phyloP scores from a whole-genome alignment of 2,888 invertebrate genomes.

The Galerucella pusilla region DNA sequence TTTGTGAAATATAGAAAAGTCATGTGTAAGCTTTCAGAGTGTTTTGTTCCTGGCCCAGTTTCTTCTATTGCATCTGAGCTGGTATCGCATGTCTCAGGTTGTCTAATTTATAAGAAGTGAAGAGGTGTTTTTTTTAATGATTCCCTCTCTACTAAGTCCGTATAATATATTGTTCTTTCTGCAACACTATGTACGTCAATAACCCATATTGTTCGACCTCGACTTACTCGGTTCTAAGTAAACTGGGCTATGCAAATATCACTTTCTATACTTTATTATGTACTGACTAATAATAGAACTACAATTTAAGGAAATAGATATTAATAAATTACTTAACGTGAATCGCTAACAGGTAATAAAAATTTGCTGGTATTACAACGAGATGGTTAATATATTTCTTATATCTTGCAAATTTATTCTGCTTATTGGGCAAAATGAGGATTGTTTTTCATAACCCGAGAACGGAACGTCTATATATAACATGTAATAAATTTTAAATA shows the following conservation, averaged over 20 bases:
- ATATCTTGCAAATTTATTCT: background rate
- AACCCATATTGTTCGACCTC: conserved; percentile 4
- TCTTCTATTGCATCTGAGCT: too few species aligned
- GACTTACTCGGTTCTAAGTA: background rate
- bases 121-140: too few species aligned
- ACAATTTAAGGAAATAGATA: background rate
- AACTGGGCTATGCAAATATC: background rate
- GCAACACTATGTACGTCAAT: background rate
- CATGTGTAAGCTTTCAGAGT: too few species aligned
- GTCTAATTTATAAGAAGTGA: too few species aligned
- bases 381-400: too few species aligned
- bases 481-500: background rate
- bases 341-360: background rate
- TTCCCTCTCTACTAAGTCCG: too few species aligned
- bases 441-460: background rate
- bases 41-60: too few species aligned
- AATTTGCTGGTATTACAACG: background rate
- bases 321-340: background rate
- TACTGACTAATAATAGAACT: background rate
- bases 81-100: too few species aligned
- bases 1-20: too few species aligned
- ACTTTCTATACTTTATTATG: background rate
- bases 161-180: too few species aligned
- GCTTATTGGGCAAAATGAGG: background rate
- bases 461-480: background rate